A percentile compares a stretch with the other conserved stretches of the same genome.
Evolutionary conservation across 2,888 invertebrate genomes (phyloP).

Genomic region (Ophraella communa): DNA sequence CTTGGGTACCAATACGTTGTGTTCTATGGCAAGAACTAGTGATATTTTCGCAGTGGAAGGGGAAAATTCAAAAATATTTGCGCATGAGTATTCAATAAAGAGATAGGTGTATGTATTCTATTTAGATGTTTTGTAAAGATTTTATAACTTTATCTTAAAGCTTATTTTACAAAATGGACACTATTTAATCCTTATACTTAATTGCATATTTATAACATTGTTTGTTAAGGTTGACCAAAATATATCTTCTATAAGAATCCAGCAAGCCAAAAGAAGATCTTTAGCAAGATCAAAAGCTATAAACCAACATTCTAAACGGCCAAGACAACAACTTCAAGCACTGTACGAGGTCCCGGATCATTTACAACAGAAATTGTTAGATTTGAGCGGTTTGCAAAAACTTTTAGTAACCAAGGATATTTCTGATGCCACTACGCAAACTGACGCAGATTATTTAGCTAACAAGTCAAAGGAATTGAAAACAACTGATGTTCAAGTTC

Average conservation of each 20-base stretch:
- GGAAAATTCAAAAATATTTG: too few species aligned
- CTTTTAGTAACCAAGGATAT: slow-evolving; percentile 76
- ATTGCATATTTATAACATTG: too few species aligned
- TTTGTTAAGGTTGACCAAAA: slow-evolving; percentile 60
- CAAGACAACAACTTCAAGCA: slow-evolving; percentile 66
- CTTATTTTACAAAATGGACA: too few species aligned
- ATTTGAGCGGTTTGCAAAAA: slow-evolving; percentile 85
- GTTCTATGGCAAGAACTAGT: too few species aligned
- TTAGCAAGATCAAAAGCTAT: slow-evolving; percentile 75
- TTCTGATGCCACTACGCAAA: slow-evolving; percentile 76
- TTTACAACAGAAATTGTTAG: slow-evolving; percentile 70
- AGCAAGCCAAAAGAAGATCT: slow-evolving; percentile 74
- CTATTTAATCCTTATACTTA: too few species aligned
- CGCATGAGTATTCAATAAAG: too few species aligned
- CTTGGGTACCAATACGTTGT: too few species aligned
- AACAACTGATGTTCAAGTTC: slow-evolving; percentile 67
- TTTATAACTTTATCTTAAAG: too few species aligned
- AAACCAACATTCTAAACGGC: slow-evolving; percentile 63
- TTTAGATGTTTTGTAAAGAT: too few species aligned
- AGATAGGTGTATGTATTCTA: too few species aligned
- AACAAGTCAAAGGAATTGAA: not conserved
- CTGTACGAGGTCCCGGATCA: slow-evolving; percentile 84
- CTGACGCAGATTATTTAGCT: slow-evolving; percentile 64
- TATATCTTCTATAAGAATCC: slow-evolving; percentile 63
- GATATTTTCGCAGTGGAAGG: too few species aligned